Evolutionary conservation across 2,888 invertebrate genomes (phyloP).

Genomic region (Cataglyphis cursor): DNA sequence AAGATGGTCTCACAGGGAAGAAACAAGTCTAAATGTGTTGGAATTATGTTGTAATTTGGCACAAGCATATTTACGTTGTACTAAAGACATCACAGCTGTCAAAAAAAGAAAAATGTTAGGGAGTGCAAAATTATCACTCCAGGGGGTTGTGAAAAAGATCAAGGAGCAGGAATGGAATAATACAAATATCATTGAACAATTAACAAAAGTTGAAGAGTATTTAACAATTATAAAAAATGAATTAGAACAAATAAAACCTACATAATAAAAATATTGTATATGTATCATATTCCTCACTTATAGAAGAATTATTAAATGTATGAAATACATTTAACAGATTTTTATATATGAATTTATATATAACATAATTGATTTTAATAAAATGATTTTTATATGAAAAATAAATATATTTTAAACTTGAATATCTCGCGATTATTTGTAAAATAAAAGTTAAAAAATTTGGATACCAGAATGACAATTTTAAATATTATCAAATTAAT

Average conservation of each 20-base stretch:
- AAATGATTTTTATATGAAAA: neutral
- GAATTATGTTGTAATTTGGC: conserved; percentile 89
- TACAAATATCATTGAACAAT: conserved; percentile 75
- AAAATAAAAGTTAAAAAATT: neutral
- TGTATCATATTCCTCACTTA: neutral
- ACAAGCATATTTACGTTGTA: conserved; percentile 88
- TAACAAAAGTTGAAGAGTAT: conserved; percentile 81
- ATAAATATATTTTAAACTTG: neutral
- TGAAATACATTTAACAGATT: neutral
- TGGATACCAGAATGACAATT: neutral
- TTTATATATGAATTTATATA: neutral
- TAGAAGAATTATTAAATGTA: neutral
- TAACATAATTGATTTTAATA: neutral
- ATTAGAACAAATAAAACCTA: conserved; percentile 65
- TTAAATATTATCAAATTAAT: neutral
- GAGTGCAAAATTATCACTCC: conserved; percentile 83
- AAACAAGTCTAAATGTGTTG: conserved; percentile 89
- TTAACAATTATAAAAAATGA: conserved; percentile 75
- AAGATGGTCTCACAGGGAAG: conserved; percentile 89
- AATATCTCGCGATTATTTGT: neutral
- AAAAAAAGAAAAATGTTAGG: conserved; percentile 83
- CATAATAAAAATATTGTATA: neutral
- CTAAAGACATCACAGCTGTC: conserved; percentile 87
- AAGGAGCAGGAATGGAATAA: conserved; percentile 85
- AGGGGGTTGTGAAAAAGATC: conserved; percentile 85